Conservation (phyloP, 2,888 invertebrate species). For the Ctenicera cuprea region DNA sequence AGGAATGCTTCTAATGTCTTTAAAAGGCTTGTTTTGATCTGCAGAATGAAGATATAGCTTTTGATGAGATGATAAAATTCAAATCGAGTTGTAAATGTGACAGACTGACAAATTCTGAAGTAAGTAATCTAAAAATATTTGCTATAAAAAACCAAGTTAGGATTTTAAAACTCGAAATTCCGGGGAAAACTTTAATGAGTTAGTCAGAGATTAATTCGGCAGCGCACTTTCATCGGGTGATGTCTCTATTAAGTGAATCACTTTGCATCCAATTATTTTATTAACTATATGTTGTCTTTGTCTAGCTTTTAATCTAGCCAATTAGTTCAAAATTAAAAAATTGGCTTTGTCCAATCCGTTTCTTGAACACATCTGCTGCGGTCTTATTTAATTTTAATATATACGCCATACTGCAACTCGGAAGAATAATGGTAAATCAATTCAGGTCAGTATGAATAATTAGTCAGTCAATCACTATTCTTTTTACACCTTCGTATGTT, state of each 20-base stretch:
- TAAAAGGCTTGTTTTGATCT: slow-evolving; percentile 26
- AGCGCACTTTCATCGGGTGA: slow-evolving; percentile 17
- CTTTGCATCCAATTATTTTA: slow-evolving; percentile 31
- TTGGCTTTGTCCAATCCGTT: neutral
- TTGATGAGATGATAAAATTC: slow-evolving; percentile 21
- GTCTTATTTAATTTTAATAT: slow-evolving; percentile 11
- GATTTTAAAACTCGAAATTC: neutral
- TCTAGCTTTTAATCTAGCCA: slow-evolving; percentile 4
- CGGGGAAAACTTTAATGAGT: slow-evolving; percentile 18
- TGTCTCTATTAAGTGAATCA: slow-evolving; percentile 24
- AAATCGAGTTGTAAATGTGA: slow-evolving; percentile 16
- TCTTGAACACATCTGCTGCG: neutral
- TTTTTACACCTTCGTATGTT: slow-evolving; percentile 49
- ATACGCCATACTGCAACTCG: slow-evolving; percentile 11
- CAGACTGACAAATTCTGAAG: slow-evolving; percentile 27
- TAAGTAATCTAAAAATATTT: slow-evolving; percentile 27
- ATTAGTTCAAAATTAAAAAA: slow-evolving; percentile 26
- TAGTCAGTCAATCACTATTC: slow-evolving; percentile 40
- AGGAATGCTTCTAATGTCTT: slow-evolving; percentile 27
- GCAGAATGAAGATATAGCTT: slow-evolving; percentile 9
- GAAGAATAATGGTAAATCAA: slow-evolving; percentile 3
- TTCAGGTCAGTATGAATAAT: slow-evolving; percentile 37
- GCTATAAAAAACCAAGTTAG: slow-evolving; percentile 17
- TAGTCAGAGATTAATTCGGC: slow-evolving; percentile 30
- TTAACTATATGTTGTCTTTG: slow-evolving; percentile 5